Evolutionary conservation across 2,113 vertebrate species (phyloP).

Genomic region (Marmota flaviventris): DNA sequence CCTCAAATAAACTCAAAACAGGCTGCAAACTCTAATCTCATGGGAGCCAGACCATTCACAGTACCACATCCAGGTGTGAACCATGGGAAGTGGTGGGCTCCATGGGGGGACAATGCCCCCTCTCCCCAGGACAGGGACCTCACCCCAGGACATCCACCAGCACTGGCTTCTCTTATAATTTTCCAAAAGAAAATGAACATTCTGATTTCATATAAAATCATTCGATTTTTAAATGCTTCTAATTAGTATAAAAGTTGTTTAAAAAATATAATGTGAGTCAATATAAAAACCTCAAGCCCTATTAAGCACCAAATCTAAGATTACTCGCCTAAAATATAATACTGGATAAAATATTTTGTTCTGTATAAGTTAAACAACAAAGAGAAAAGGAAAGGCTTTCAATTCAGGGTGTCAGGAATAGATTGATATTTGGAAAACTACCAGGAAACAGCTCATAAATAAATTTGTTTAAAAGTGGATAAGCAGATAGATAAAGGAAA

Average conservation of each 20-base stretch:
- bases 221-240: conserved; percentile 20
- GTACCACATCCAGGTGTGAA: neutral
- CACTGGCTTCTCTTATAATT: neutral
- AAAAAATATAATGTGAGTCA: conserved; percentile 15
- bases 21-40: neutral
- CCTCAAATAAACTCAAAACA: conserved; percentile 1
- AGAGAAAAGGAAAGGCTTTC: conserved; percentile 45
- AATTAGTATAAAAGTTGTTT: conserved; percentile 42
- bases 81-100: neutral
- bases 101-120: accelerated
- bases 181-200: neutral
- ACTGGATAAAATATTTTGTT: neutral
- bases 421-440: conserved; percentile 3
- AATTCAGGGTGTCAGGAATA: neutral
- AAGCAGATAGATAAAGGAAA: neutral
- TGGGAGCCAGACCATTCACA: neutral
- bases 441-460: neutral
- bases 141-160: neutral
- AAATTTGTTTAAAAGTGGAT: neutral
- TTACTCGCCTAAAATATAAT: neutral
- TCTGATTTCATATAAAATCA: neutral
- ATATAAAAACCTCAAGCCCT: conserved; percentile 4
- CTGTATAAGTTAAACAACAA: neutral
- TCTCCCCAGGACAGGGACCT: neutral
- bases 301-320: neutral